Base-by-base conservation (phyloP, 1,140 invertebrate genomes). In the Tetramorium parvispinum region DNA sequence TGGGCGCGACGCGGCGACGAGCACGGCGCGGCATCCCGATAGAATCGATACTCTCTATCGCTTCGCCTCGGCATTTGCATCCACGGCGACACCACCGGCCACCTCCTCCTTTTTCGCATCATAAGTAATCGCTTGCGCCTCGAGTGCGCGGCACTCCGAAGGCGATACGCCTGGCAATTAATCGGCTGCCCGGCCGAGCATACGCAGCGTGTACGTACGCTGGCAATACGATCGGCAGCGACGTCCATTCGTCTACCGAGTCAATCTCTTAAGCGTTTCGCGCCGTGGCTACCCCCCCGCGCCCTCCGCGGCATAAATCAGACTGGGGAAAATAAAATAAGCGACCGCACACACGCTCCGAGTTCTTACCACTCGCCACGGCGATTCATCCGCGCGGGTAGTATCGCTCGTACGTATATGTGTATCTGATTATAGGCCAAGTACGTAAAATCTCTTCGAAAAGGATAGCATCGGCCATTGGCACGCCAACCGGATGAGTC, bases 391-490 rank as follows among this genome's bases (percentile, higher is more conserved):
- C n/a, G 66, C 24, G 16, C 40, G 46, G 10, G 0, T 32, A 32
- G 32, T 4, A 32, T 32, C 32, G 3, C 40, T 55, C 79, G 53
- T 57, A 49, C 51, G n/a, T 75, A 70, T 5, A 73, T n/a, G 40
- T 57, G 75, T 83, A 83, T 83, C 79, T 83, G 79, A 83, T 83
- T 83, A 83, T 75, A 46, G 70, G 40, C 79, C 79, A 83, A 83
- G 79, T 73, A 83, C 68, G 79, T 83, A 83, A 83, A 83, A 73
- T 86, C 43, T 82, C 77, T 46, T 32, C 37, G 43, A 32, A 85
- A 57, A 37, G 59, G 66, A 85, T 65, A 55, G 46, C 61, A 78
- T 78, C 61, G 68, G 40, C 75, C 75, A 85, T 68, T 57, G 83
- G 83, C 71, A 73, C 66, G 40, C 65, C 66, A 63, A 46, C 24